Evolutionary conservation across 2,113 vertebrate genomes (phyloP), one percentile per base, ranked within the genome.

Genomic region (Melanotaenia duboulayi): DNA sequence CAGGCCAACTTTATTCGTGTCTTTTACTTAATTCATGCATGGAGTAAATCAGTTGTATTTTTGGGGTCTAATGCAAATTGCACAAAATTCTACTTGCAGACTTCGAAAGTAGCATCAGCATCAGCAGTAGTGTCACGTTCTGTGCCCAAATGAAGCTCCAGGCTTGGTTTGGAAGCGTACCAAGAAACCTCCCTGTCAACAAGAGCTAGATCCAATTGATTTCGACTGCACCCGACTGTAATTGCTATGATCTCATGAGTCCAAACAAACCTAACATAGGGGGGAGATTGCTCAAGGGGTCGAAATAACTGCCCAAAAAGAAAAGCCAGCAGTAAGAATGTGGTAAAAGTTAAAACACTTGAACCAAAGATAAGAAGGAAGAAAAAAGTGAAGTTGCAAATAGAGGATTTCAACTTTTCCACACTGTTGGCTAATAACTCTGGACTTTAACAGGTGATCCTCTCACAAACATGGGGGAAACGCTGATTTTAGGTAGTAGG

Each of bases 221-320:
- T 82, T 51, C 39, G 49, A 71, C 74, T 70, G 71, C 55, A 14
- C 39, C 28, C 22, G 35, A 16, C 56, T 48, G 56, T 63, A 71
- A 81, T 76, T 80, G 70, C 64, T 52, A 17, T 46, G 46, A 72
- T 84, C 62, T 84, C 56, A 71, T 14, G 7, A 65, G 74, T 75
- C 76, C 70, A 71, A 71, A 76, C 50, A 72, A 75, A 76, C 46
- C 16, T 10, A 57, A 62, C 48, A 35, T 46, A 16, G 24, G 64
- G 78, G 28, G 65, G 11, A 52, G 67, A 63, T 35, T 2, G 57
- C 78, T 69, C 50, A 24, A 19, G 68, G 65, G 64, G 69, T 78
- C 23, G 25, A 64, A 82, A 62, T 59, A 85, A 76, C 71, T 76
- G 62, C 25, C 62, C 17, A 19, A 49, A 28, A 63, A 66, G 32